These are phyloP conservation scores for Podarcis muralis DNA, from an alignment of 2,113 vertebrate genomes.

Conservation along the genomic window DNA sequence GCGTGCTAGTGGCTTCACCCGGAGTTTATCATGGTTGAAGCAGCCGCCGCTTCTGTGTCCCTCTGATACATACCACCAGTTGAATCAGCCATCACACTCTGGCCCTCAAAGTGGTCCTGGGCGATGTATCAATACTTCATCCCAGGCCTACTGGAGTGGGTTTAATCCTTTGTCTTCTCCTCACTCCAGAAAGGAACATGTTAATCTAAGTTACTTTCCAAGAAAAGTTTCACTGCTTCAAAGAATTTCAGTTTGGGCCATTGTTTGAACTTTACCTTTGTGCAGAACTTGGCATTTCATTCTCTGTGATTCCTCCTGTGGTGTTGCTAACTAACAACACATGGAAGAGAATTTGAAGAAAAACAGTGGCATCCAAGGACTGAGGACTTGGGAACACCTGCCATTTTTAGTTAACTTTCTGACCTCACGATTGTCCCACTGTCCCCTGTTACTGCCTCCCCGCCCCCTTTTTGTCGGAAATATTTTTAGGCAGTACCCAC, in stretches of 20 bases:
- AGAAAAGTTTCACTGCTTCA: background rate
- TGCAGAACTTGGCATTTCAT: slow-evolving; percentile 57
- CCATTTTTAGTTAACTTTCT: slow-evolving; percentile 31
- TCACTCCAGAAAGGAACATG: background rate
- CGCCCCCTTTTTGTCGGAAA: background rate
- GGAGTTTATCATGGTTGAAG: too few species aligned
- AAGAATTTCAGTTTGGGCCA: slow-evolving; percentile 20
- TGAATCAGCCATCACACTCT: background rate
- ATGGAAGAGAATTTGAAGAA: slow-evolving; percentile 50
- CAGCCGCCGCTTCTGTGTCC: too few species aligned
- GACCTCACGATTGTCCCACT: slow-evolving; percentile 12
- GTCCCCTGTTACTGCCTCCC: background rate
- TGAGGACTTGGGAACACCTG: slow-evolving; percentile 51
- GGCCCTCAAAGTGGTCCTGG: background rate
- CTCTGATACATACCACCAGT: too few species aligned
- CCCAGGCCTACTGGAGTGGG: background rate
- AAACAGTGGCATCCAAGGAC: slow-evolving; percentile 48
- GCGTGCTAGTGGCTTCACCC: too few species aligned
- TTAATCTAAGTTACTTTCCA: slow-evolving; percentile 28
- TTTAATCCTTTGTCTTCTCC: background rate
- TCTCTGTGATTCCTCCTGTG: slow-evolving; percentile 54
- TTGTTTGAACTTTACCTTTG: slow-evolving; percentile 28
- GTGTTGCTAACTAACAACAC: slow-evolving; percentile 67
- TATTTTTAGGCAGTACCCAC: background rate
- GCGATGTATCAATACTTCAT: background rate